phyloP scores from a whole-genome alignment of 2,113 vertebrate genomes.

The Symphodus melops region DNA sequence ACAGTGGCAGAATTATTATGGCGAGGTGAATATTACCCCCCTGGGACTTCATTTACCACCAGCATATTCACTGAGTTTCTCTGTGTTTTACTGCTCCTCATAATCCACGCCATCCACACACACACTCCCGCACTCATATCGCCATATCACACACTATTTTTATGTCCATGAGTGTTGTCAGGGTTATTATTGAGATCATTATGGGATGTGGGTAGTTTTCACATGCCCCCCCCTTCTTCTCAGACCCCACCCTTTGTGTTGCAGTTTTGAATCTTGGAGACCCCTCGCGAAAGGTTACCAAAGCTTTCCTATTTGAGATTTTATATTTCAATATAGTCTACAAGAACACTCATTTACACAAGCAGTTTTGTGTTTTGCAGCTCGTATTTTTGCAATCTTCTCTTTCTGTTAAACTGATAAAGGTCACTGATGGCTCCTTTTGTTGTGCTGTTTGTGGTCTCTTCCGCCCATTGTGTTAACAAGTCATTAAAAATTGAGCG shows the following conservation, averaged over 20 bases:
- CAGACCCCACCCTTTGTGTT: constrained; percentile 59
- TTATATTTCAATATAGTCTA: constrained; percentile 71
- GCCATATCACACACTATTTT: constrained; percentile 76
- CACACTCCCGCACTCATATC: constrained; percentile 56
- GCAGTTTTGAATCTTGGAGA: constrained; percentile 61
- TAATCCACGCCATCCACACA: constrained; percentile 77
- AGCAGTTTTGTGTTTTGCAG: constrained; percentile 51
- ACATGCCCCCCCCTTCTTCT: constrained; percentile 32
- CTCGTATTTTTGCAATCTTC: constrained; percentile 66
- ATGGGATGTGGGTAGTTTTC: constrained; percentile 77
- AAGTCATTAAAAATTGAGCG: constrained; percentile 86
- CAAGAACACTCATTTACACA: constrained; percentile 30
- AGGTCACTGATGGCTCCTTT: constrained; percentile 81
- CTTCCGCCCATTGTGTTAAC: constrained; percentile 81
- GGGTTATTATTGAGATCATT: constrained; percentile 84
- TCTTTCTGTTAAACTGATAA: constrained; percentile 72
- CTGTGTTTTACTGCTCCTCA: constrained; percentile 84
- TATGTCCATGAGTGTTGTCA: constrained; percentile 79
- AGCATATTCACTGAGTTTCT: constrained; percentile 83
- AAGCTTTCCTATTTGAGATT: constrained; percentile 57
- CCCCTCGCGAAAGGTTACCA: constrained; percentile 70
- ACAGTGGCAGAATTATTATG: constrained; percentile 84
- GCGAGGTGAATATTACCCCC: constrained; percentile 82
- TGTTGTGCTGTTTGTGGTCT: constrained; percentile 80
- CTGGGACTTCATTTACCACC: constrained; percentile 86